These are phyloP conservation scores for Chaunax sp. DNA, from an alignment of 2,797 vertebrate species.

Conservation along the genomic window DNA sequence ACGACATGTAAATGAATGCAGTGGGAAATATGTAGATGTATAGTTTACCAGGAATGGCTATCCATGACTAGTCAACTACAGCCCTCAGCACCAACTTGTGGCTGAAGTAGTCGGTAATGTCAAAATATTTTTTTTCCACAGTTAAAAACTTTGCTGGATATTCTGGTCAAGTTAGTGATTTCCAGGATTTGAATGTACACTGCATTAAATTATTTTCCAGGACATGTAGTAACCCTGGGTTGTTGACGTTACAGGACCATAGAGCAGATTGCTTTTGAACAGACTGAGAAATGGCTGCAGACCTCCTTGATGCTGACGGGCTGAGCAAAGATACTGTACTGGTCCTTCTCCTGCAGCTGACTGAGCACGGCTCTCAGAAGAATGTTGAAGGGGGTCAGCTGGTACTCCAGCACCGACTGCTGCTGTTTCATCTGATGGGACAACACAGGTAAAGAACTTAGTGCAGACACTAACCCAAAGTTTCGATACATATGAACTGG, in stretches of 20 bases:
- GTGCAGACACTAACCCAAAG: background rate
- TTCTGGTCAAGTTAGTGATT: background rate
- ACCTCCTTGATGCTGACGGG: slow-evolving; percentile 96
- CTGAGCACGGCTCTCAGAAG: slow-evolving; percentile 90
- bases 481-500: no score
- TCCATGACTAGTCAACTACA: no score
- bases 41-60: no score
- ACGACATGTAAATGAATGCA: no score
- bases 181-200: background rate
- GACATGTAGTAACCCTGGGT: no score
- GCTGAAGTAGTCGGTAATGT: no score
- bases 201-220: no score
- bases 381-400: slow-evolving; percentile 92
- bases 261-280: background rate
- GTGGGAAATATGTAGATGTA: no score
- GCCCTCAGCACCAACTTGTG: no score
- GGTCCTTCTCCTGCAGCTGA: slow-evolving; percentile 96
- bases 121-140: no score
- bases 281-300: background rate
- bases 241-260: no score
- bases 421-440: slow-evolving; percentile 92
- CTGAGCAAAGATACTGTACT: slow-evolving; percentile 92
- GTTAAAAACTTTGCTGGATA: background rate
- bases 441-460: background rate
- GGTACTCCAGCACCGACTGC: slow-evolving; percentile 92